Conservation (phyloP, 2,113 vertebrate genomes). For the Hemichromis elongatus region DNA sequence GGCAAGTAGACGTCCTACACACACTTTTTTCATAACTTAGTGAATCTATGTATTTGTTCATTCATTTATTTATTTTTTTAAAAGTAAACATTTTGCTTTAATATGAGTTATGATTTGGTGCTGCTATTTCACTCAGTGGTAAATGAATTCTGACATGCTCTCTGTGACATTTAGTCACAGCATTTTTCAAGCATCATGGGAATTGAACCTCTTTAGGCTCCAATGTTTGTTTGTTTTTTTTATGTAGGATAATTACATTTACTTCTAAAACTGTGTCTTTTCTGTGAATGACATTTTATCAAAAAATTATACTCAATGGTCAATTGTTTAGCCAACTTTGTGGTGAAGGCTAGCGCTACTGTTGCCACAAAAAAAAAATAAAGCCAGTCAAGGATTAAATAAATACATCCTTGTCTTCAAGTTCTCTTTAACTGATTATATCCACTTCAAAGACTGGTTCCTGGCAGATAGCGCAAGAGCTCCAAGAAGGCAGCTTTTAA, state of each 20-base stretch:
- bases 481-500: neutral
- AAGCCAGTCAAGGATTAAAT: neutral
- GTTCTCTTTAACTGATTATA: neutral
- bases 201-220: neutral
- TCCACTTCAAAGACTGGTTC: neutral
- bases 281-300: neutral
- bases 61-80: neutral
- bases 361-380: neutral
- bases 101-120: neutral
- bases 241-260: neutral
- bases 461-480: neutral
- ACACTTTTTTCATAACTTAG: neutral
- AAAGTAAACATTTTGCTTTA: neutral
- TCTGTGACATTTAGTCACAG: neutral
- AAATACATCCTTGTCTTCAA: neutral
- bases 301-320: neutral
- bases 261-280: neutral
- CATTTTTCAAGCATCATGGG: neutral
- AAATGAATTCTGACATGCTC: neutral
- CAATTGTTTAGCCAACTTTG: neutral
- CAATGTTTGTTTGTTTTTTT: neutral
- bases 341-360: neutral
- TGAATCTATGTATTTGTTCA: neutral
- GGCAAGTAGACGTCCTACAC: neutral
- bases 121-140: neutral